phyloP scores from a whole-genome alignment of 2,113 vertebrate species.

The Embiotoca jacksoni region DNA sequence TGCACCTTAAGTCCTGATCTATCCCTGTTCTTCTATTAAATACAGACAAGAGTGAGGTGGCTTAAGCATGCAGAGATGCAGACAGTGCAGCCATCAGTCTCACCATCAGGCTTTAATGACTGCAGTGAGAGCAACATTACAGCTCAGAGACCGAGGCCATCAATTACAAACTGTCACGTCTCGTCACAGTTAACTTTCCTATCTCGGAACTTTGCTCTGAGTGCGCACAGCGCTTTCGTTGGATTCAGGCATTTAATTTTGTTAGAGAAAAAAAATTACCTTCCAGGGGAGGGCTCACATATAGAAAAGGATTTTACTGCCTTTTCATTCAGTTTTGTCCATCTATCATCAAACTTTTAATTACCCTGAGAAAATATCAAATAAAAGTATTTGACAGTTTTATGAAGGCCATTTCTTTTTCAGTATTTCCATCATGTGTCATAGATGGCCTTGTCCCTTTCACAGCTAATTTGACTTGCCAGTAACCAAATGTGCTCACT shows the following conservation, averaged over 20 bases:
- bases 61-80: slow-evolving; percentile 53
- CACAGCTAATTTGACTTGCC: too few species aligned
- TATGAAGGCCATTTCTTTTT: background rate
- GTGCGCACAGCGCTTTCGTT: background rate
- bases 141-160: slow-evolving; percentile 29
- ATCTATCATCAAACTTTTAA: too few species aligned
- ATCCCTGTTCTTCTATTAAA: slow-evolving; percentile 63
- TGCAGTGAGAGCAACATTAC: slow-evolving; percentile 61
- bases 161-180: slow-evolving; percentile 24
- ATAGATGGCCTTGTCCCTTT: too few species aligned
- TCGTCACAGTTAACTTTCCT: background rate
- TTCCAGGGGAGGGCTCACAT: background rate
- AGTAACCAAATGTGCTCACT: too few species aligned
- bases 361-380: background rate
- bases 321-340: too few species aligned
- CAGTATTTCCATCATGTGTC: background rate
- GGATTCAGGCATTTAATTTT: background rate
- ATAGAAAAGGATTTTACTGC: too few species aligned
- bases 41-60: slow-evolving; percentile 52
- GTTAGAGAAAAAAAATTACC: background rate
- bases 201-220: too few species aligned
- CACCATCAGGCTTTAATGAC: slow-evolving; percentile 55
- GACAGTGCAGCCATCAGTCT: slow-evolving; percentile 49
- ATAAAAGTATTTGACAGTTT: background rate
- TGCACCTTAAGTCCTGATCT: slow-evolving; percentile 74